Evolutionary conservation across 2,113 vertebrate species (phyloP).

Genomic region (Atrichornis clamosus): DNA sequence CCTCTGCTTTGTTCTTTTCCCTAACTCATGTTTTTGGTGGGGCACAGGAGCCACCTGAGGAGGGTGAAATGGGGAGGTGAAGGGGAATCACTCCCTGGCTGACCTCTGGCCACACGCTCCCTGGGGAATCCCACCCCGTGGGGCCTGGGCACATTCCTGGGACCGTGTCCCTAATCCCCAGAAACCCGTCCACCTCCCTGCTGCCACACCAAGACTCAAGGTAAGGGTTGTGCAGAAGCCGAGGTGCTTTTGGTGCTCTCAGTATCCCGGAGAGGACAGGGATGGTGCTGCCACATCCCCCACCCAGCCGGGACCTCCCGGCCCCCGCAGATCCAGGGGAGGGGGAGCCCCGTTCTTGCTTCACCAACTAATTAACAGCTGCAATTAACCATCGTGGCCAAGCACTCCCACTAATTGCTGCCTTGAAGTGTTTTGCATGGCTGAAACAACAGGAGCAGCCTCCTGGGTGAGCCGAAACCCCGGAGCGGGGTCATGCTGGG

Average conservation of each 20-base stretch:
- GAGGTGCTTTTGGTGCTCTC: background rate
- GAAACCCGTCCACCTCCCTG: background rate
- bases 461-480: background rate
- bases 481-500: background rate
- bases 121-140: rapidly evolving
- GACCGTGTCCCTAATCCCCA: background rate
- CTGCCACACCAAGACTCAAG: background rate
- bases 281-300: background rate
- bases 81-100: background rate
- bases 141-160: background rate
- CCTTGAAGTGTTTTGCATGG: background rate
- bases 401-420: constrained; percentile 1
- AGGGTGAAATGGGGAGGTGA: background rate
- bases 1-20: background rate
- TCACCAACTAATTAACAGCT: background rate
- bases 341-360: background rate
- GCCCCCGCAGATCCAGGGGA: background rate
- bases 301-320: background rate
- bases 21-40: background rate
- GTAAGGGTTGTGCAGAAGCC: background rate
- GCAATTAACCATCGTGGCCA: background rate
- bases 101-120: background rate
- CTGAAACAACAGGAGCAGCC: background rate
- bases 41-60: background rate
- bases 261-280: rapidly evolving